Evolutionary conservation across 2,113 vertebrate genomes (phyloP), one percentile per base, ranked within the genome.

Genomic region (Tychaedon coryphoeus): DNA sequence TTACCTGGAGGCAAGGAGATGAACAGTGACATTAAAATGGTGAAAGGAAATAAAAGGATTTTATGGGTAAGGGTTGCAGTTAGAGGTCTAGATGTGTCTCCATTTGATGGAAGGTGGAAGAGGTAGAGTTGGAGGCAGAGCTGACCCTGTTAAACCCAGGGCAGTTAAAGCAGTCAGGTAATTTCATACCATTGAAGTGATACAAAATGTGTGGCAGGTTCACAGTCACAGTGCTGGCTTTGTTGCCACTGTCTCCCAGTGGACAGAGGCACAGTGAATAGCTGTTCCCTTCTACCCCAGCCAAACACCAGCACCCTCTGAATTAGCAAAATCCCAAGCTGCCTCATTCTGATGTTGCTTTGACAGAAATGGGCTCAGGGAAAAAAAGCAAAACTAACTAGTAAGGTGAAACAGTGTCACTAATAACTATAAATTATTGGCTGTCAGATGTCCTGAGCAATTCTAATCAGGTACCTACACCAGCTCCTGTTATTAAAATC

Each of bases 211-310:
- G 19, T 40, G 47, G 13, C 64, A 72, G 16, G 62, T 57, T 82
- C 0, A 0, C 36, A 53, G 7, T 28, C 29, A 14, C 33, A 51
- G 19, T 12, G 18, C 17, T 58, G 53, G 12, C 29, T 67, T 66
- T 78, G 28, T 53, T 83, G 45, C 19, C 0, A 3, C 43, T 23
- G 15, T 73, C 71, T 65, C 50, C 56, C 34, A 25, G 1, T 16
- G 36, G 10, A 43, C 25, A 29, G 78, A 67, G 36, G 43, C 36
- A 38, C 40, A 36, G 11, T 33, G 36, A 31, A 19, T 18, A 81
- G 45, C 31, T 92, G 33, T 34, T 57, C 56, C n/a, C 20, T 67
- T 45, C 36, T 77, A 5, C 12, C 33, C 19, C 4, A 2, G 58
- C 40, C 56, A 48, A 91, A 76, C 29, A 60, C 6, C 26, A 20